Percentiles rank a stretch among this genome's conserved stretches.
phyloP scores from a whole-genome alignment of 1,140 invertebrate genomes.

The Procambarus virginalis region DNA sequence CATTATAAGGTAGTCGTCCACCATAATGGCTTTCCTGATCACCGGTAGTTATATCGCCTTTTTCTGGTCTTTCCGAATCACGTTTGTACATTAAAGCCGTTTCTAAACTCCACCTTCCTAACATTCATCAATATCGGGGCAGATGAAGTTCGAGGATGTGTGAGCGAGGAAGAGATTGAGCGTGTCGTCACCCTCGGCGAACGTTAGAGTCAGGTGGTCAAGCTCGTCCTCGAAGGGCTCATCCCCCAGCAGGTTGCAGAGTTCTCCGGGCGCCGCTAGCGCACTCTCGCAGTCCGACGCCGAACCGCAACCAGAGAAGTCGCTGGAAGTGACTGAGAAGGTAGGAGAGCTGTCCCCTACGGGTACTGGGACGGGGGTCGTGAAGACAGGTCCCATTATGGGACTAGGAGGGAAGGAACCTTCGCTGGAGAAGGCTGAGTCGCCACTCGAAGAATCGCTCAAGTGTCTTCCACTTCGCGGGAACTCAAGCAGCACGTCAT shows the following conservation, averaged over 20 bases:
- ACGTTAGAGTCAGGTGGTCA: slow-evolving; percentile 68
- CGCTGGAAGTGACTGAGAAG: slow-evolving; percentile 61
- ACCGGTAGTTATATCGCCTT: not conserved
- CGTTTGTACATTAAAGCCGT: not conserved
- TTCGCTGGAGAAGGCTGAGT: slow-evolving; percentile 62
- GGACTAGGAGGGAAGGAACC: slow-evolving; percentile 64
- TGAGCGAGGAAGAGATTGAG: slow-evolving; percentile 69
- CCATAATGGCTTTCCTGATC: not conserved
- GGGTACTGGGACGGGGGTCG: slow-evolving; percentile 39
- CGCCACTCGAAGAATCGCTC: slow-evolving; percentile 46
- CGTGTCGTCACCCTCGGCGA: slow-evolving; percentile 66
- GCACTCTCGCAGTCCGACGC: slow-evolving; percentile 67
- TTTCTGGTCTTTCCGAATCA: not conserved
- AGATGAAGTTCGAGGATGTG: slow-evolving; percentile 67
- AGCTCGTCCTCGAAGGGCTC: slow-evolving; percentile 70
- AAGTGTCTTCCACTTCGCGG: slow-evolving; percentile 58
- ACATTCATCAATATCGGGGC: slow-evolving; percentile 64
- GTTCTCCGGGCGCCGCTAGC: slow-evolving; percentile 54
- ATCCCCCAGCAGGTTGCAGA: slow-evolving; percentile 64
- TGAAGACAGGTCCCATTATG: slow-evolving; percentile 19
- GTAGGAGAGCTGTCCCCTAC: slow-evolving; percentile 65
- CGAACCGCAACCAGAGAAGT: slow-evolving; percentile 52
- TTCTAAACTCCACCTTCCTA: not conserved
- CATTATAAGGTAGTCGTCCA: too few relatives aligned
- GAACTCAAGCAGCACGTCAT: slow-evolving; percentile 70